Base-by-base conservation (phyloP, 2,113 vertebrate genomes). In the Patagioenas fasciata region DNA sequence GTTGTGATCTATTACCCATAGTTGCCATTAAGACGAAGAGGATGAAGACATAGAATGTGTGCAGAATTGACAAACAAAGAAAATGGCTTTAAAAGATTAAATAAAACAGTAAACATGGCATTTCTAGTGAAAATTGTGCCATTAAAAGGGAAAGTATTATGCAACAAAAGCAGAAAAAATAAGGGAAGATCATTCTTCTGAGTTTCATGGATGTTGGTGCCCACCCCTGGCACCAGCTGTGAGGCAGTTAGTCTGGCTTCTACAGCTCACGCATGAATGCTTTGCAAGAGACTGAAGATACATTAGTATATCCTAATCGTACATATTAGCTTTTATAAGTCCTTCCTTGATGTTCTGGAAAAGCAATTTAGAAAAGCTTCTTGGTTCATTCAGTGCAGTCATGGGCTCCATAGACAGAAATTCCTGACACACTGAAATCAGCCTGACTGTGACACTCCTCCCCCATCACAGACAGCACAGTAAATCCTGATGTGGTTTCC, bases 341-440 rank as follows among this genome's bases (percentile, higher is more conserved):
- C 54, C 54, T 93, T 89, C 54, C 75, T 80, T 88, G 24, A 60
- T 48, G 40, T 61, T 91, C 66, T 96, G 77, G 66, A 72, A 94
- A 96, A 97, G 40, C 56, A 80, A 42, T 96, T 74, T 88, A 69
- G 67, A 69, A 94, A 71, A 91, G 34, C 32, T 12, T 84, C 32
- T 80, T 64, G 90, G 34, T 69, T 34, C 51, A 57, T 72, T 88
- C 77, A 72, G 10, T 51, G 32, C 16, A 89, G 5, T 40, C 82
- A 70, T 10, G 87, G 42, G 24, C 9, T 18, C 40, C 72, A 54
- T 3, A 83, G 78, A 58, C 40, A 93, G 57, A 80, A 95, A 90
- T 40, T 77, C 40, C 66, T 89, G 54, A 70, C 36, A 24, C 71
- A 18, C 2, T 81, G 83, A 87, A 95, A 82, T 67, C 54, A 67